Evolutionary conservation across 1,140 invertebrate genomes (phyloP), one percentile per base, ranked within the genome.

Genomic region (Eueides isabella): DNA sequence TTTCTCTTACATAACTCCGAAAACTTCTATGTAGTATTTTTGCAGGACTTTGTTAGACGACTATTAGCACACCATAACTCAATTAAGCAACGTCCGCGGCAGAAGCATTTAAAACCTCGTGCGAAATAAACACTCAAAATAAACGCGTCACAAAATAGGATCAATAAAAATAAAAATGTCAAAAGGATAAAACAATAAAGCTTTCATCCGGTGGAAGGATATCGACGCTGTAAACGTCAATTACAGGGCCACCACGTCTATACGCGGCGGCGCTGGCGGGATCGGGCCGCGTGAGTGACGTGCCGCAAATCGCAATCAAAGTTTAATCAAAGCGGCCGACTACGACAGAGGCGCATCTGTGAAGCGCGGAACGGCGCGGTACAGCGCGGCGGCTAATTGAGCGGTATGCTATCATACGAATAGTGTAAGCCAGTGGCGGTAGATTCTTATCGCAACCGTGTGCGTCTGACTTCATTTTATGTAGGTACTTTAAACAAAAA

Each of bases 271-370:
- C 72, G 70, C 74, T 67, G 70, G 63, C 74, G 29, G 71, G 55
- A 67, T 63, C 70, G 67, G 65, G 72, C 75, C 75, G 78, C 79
- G 68, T 76, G 82, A 85, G 80, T 85, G 85, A 85, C 84, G 82
- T 81, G 72, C 74, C 71, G 68, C 68, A 70, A 61, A 72, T 72
- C 68, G 72, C 78, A 79, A 79, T 79, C 78, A 79, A 83, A 88
- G 79, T 87, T 86, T 86, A 90, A 90, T 88, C 86, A 87, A 87
- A 86, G 84, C 88, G 77, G 76, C 81, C 82, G 85, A 79, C 82
- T 73, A 65, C 77, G 55, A 72, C 73, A 64, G 78, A 76, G 71
- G 78, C 75, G 76, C 72, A 71, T 74, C 72, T 74, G 72, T 23
- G 71, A 69, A 77, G 72, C 78, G 80, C 74, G 78, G 75, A 72